Conservation (phyloP, 2,888 invertebrate genomes). For the Alsophila aescularia region DNA sequence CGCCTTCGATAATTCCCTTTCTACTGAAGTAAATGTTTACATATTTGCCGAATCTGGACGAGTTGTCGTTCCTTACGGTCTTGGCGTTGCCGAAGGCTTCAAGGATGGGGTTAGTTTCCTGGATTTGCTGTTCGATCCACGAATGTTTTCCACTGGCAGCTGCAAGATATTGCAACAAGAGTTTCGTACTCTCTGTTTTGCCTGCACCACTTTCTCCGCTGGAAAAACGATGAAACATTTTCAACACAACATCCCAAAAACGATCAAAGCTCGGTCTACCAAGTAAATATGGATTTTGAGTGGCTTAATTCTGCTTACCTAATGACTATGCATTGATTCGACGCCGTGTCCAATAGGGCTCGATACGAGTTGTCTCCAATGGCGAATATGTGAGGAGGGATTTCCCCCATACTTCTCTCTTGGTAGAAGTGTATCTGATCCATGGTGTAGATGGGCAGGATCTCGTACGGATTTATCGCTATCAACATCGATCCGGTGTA, state of each 20-base stretch:
- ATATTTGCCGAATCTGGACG: slow-evolving; percentile 98
- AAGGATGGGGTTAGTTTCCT: slow-evolving; percentile 97
- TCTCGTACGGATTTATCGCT: slow-evolving; percentile 97
- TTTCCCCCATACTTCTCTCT: slow-evolving; percentile 91
- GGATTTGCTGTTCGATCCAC: slow-evolving; percentile 98
- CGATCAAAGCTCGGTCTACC: too few relatives aligned
- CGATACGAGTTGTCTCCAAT: slow-evolving; percentile 96
- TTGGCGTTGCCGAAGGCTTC: slow-evolving; percentile 99
- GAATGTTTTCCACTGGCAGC: slow-evolving; percentile 97
- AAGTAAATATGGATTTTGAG: not conserved
- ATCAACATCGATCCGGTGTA: slow-evolving; percentile 97
- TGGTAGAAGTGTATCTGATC: slow-evolving; percentile 94
- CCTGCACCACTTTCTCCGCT: slow-evolving; percentile 98
- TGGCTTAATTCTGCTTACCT: slow-evolving; percentile 81
- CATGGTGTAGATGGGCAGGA: slow-evolving; percentile 96
- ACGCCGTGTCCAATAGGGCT: slow-evolving; percentile 89
- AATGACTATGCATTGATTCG: slow-evolving; percentile 97
- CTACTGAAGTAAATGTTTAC: slow-evolving; percentile 95
- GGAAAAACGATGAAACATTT: slow-evolving; percentile 39
- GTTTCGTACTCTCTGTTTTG: slow-evolving; percentile 97
- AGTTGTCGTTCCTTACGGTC: slow-evolving; percentile 97
- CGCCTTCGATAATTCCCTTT: slow-evolving; percentile 95
- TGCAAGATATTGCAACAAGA: slow-evolving; percentile 96
- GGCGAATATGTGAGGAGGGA: slow-evolving; percentile 98
- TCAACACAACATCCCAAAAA: too few relatives aligned